Base-by-base conservation (phyloP, 2,797 vertebrate species). In the Serranus cabrilla region DNA sequence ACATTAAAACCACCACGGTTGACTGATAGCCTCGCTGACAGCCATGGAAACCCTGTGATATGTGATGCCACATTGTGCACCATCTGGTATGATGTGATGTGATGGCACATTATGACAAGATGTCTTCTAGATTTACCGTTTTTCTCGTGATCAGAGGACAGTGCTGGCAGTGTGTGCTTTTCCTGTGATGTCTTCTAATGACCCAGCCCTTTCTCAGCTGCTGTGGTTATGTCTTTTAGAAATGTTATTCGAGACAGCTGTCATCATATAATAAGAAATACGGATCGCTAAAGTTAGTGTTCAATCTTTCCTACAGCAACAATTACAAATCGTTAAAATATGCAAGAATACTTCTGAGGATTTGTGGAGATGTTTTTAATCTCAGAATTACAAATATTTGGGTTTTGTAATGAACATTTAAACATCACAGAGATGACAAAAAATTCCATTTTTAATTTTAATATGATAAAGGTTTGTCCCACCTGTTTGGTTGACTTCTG, bases 121-220 rank as follows among this genome's bases (percentile, higher is more conserved):
- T 90, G 88, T 85, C 87, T 59, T 81, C 76, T 49, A 55, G 70
- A 89, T 87, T 85, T 54, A 37, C 40, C 17, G 1, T 58, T 77
- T 74, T 23, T 21, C 18, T n/a, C 72, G 7, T 67, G 76, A 83
- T 81, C 57, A 68, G 61, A 72, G 57, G 49, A 52, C 54, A 43
- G 69, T 31, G 51, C 37, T 69, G 74, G 54, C 68, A 80, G 52
- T 25, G 51, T 75, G 72, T 16, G 54, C 23, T 46, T 68, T 78
- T 62, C 78, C 59, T 76, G 14, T 68, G 74, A 71, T 25, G 65
- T 46, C 31, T 69, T 17, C 11, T 81, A 80, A 80, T 75, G 66
- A 74, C 27, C 65, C 60, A 23, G 70, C 47, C 46, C 59, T 77
- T 67, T 66, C 46, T 69, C 49, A 74, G 72, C 60, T 65, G 56